Base-by-base conservation (phyloP, 2,797 vertebrate genomes). In the Sebastes itinus region DNA sequence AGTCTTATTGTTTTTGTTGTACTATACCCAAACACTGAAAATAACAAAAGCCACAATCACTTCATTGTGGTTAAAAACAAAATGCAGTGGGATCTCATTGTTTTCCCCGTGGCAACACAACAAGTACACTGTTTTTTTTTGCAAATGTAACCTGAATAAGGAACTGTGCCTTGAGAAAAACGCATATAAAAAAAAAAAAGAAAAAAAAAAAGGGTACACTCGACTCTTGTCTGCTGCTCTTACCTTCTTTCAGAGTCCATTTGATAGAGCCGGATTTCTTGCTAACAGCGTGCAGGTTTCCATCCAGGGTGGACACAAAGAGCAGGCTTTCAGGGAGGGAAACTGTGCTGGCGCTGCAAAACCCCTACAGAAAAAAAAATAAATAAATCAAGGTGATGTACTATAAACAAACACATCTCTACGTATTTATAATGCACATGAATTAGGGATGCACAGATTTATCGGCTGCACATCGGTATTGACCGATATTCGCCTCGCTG, bases 191-290 rank as follows among this genome's bases (percentile, higher is more conserved):
- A 10, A 52, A 66, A n/a, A 65, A 68, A 66, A 65, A n/a, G n/a
- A n/a, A 14, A 66, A 70, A 68, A 61, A 61, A 78, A 65, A 76
- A 68, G 52, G 25, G 56, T 38, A n/a, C 27, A 55, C 52, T 63
- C 8, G 23, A 46, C 69, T 70, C 10, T 7, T 4, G 8, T 33
- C 54, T 2, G 27, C 75, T 72, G 62, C 71, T 75, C 94, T 95
- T 94, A 98, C 98, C 98, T 98, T 99, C 98, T 95, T 99, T 99
- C 89, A 99, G 95, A 72, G 98, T 99, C 98, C 98, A 99, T 77
- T 98, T 99, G 92, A 99, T 99, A 0, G 97, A 95, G 81, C 98
- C 98, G 0, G 98, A 99, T 83, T 97, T 96, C 94, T 98, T 99
- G 95, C 97, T 99, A 87, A 99, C 98, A 1, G 98, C 98, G 0